These are phyloP conservation scores for Lacerta viridis DNA, from an alignment of 2,797 vertebrate genomes.

Conservation along the genomic window DNA sequence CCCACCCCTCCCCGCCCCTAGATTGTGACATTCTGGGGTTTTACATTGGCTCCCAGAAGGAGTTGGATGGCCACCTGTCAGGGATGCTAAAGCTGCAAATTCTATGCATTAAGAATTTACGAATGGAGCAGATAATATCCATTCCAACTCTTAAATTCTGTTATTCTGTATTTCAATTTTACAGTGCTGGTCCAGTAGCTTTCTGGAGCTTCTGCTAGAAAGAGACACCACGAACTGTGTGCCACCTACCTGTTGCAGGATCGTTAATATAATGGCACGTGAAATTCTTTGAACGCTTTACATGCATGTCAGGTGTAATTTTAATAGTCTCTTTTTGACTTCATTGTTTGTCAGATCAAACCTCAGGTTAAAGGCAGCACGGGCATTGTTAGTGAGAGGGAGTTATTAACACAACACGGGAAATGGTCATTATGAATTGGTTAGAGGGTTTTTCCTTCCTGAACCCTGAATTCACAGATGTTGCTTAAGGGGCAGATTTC, in stretches of 20 bases:
- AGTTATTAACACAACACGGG: neutral
- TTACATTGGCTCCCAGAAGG: neutral
- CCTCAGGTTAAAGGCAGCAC: neutral
- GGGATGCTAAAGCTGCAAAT: neutral
- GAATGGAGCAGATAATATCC: neutral
- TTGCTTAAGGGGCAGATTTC: fast-evolving
- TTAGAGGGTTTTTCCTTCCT: conserved; percentile 46
- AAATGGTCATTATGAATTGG: neutral
- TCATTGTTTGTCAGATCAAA: conserved; percentile 30
- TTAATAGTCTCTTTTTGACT: neutral
- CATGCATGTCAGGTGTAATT: neutral
- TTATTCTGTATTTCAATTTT: neutral
- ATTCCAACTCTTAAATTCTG: neutral
- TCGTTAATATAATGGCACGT: neutral
- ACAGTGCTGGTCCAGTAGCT: neutral
- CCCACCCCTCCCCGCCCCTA: too few relatives aligned
- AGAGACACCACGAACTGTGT: neutral
- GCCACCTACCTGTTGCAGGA: neutral
- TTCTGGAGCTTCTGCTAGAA: neutral
- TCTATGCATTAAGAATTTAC: too few relatives aligned
- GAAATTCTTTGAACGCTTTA: neutral
- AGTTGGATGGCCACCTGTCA: neutral
- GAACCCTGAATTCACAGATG: conserved; percentile 76
- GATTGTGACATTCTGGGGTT: too few relatives aligned
- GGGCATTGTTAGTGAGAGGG: conserved; percentile 42